Base-by-base conservation (phyloP, 2,888 invertebrate genomes). In the Brachypalpus laphriformis region DNA sequence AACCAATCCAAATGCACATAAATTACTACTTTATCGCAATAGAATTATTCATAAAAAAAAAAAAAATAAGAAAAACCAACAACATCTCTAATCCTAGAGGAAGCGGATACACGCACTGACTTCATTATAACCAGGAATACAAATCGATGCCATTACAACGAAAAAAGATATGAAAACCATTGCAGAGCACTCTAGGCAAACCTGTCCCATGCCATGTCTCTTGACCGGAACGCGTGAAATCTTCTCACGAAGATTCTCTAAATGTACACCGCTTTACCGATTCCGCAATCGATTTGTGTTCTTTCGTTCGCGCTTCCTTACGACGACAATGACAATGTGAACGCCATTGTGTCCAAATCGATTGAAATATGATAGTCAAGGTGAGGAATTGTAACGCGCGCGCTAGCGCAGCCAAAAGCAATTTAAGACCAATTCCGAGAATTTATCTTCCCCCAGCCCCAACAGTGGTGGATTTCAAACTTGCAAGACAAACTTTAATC, bases 231-330 rank as follows among this genome's bases (percentile, higher is more conserved):
- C 22, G 47, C 9, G 54, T 8, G 40, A 74, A 74, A 83, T 78
- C 83, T 83, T 83, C 78, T 83, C 78, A 83, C 83, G 83, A 75
- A 78, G 83, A 72, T 74, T 68, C 40, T 74, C 63, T 65, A 82
- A 82, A 75, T 82, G 81, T 61, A 54, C 16, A 20, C 20, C 61
- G 51, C 40, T 49, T 61, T 61, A 28, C 68, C 31, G 66, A 75
- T 75, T 75, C 68, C 63, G 25, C 82, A 56, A 74, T 78, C 68
- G 83, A 68, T 78, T 68, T 75, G 34, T 65, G 63, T 34, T 65
- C 65, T 47, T 51, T 61, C 7, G 20, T 28, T 11, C 8, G 20
- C 3, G 16, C 59, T n/a, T 40, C 31, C 49, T 28, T 42, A 20
- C 51, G 9, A 3, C 20, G 5, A 6, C 25, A 7, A 54, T 68